Base-by-base conservation (phyloP, 2,113 vertebrate genomes). In the Xiphias gladius region DNA sequence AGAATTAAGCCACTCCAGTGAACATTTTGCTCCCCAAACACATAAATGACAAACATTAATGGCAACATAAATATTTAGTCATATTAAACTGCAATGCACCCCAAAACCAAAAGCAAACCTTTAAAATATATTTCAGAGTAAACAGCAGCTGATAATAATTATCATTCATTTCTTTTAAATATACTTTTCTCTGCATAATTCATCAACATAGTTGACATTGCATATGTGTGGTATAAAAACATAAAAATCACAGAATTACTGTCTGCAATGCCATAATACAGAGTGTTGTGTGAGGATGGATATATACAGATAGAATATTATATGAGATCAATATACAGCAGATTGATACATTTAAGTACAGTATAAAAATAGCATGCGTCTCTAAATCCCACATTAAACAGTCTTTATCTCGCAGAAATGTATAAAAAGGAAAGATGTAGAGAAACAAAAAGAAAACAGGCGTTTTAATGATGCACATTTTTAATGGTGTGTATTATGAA, bases 351-450 rank as follows among this genome's bases (percentile, higher is more conserved):
- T 43, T 14, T 70, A 43, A 57, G 74, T 83, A 70, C 22, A 19
- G 78, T 92, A 91, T 79, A 94, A 94, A 94, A 94, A 90, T 85
- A 92, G 72, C 93, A 93, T 94, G 94, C 92, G 22, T 84, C 83
- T 87, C 55, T 76, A 74, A 85, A 88, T 86, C 54, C 79, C 64
- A 72, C 82, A 89, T 61, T 43, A 13, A 86, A 84, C 81, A 83
- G 74, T 91, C 79, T 82, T 62, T 46, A 73, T 74, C 67, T 76
- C 76, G 80, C 70, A 79, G 58, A 76, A 67, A 84, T 59, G 13
- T 84, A 50, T 68, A 67, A 54, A 84, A 79, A 64, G 13, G 69
- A 63, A 37, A 58, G 20, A 55, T 19, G 17, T 19, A 22, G 37
- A 30, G 13, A 58, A n/a, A 14, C 57, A 54, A 69, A 61, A 70